Conservation (phyloP, 92 coral and sea anemone species). For the Actinostola sp. region DNA sequence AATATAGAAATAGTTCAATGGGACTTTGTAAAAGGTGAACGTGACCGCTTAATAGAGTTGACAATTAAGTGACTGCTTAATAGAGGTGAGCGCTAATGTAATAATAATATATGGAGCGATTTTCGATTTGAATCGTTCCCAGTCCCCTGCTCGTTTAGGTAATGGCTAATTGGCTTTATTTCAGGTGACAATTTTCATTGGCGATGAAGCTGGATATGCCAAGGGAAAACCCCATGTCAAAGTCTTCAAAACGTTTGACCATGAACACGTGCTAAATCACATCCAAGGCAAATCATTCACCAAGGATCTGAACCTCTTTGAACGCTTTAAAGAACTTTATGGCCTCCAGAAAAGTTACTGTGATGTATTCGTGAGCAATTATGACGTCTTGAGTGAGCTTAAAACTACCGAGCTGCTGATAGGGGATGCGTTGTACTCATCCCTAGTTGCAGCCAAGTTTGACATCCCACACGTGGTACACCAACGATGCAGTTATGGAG, state of each 20-base stretch:
- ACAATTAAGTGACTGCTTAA: too few relatives aligned
- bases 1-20: too few relatives aligned
- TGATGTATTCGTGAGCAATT: constrained; percentile 34
- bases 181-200: constrained; percentile 10
- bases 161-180: not conserved
- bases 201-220: constrained; percentile 1
- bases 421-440: constrained; percentile 42
- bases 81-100: not conserved
- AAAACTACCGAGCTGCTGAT: constrained; percentile 40
- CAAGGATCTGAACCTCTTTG: not conserved
- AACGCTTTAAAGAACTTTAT: not conserved
- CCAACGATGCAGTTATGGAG: too few relatives aligned
- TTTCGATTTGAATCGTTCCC: not conserved
- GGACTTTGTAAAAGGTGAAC: too few relatives aligned
- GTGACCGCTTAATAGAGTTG: too few relatives aligned
- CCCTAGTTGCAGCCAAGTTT: constrained; percentile 46
- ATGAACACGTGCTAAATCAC: not conserved
- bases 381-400: constrained; percentile 14
- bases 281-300: not conserved
- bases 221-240: not conserved
- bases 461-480: too few relatives aligned
- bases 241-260: not conserved
- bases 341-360: constrained; percentile 18
- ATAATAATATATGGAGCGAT: not conserved
- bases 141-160: not conserved